Evolutionary conservation across 1,140 invertebrate genomes (phyloP).

Genomic region (Potamilus streckersoni): DNA sequence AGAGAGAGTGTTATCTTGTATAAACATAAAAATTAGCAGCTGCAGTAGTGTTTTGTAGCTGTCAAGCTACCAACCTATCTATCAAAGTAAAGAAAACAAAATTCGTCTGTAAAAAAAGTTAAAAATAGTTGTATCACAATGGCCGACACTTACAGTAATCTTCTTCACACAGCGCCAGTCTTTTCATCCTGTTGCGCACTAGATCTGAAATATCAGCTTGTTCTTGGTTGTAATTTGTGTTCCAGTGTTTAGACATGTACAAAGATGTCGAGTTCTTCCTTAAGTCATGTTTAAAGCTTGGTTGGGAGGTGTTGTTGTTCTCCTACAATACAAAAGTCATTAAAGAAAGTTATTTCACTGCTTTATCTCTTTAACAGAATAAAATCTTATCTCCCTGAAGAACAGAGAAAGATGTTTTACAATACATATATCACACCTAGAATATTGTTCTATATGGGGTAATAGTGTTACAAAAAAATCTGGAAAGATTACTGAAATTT

Average conservation of each 20-base stretch:
- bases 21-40: slow-evolving; percentile 20
- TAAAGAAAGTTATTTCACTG: too few relatives aligned
- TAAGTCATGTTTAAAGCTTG: too few relatives aligned
- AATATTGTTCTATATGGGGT: too few relatives aligned
- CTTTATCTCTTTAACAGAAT: too few relatives aligned
- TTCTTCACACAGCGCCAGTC: slow-evolving; percentile 39
- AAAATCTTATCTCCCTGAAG: too few relatives aligned
- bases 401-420: too few relatives aligned
- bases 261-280: slow-evolving; percentile 26
- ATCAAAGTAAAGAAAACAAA: neutral
- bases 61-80: neutral
- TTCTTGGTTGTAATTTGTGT: slow-evolving; percentile 40
- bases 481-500: too few relatives aligned
- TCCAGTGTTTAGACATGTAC: slow-evolving; percentile 36
- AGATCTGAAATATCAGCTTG: slow-evolving; percentile 48
- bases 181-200: slow-evolving; percentile 50
- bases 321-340: too few relatives aligned
- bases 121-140: neutral
- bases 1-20: slow-evolving; percentile 30
- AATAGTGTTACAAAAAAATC: too few relatives aligned
- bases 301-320: too few relatives aligned
- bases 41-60: too few relatives aligned
- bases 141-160: slow-evolving; percentile 49
- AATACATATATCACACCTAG: too few relatives aligned
- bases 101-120: slow-evolving; percentile 13